Percentiles rank a stretch among this genome's conserved stretches.
Evolutionary conservation across 2,888 invertebrate genomes (phyloP).

Genomic region (Leptopterna dolabrata): DNA sequence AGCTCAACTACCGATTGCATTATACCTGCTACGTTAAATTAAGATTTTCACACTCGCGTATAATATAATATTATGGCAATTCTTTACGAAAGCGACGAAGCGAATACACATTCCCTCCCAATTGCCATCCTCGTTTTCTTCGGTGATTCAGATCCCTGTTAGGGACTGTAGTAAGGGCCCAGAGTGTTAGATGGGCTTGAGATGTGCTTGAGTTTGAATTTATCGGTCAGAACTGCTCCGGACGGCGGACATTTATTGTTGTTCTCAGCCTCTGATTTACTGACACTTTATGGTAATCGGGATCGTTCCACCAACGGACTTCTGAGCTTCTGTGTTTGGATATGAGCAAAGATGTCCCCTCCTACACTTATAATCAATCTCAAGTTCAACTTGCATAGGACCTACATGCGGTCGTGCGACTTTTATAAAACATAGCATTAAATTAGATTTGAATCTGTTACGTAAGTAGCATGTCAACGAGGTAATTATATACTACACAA

Average conservation of each 20-base stretch:
- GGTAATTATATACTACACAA: too few relatives aligned
- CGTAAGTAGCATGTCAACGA: too few relatives aligned
- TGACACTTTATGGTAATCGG: not conserved
- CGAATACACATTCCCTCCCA: not conserved
- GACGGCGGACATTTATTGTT: not conserved
- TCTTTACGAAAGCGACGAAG: too few relatives aligned
- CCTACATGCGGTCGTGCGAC: too few relatives aligned
- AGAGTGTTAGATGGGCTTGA: not conserved
- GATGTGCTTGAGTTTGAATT: not conserved
- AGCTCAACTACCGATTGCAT: too few relatives aligned
- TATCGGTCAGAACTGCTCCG: not conserved
- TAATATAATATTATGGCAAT: too few relatives aligned
- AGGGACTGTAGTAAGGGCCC: not conserved
- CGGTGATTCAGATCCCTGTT: not conserved
- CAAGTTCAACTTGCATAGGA: too few relatives aligned
- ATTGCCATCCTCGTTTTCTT: not conserved
- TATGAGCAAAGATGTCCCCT: not conserved
- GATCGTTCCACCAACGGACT: not conserved
- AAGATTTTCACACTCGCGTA: too few relatives aligned
- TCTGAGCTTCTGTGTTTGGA: not conserved
- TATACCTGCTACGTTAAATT: too few relatives aligned
- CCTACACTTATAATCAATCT: too few relatives aligned
- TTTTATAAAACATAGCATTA: too few relatives aligned
- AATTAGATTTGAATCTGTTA: too few relatives aligned
- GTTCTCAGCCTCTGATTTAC: not conserved